These are phyloP conservation scores for Seriola rivoliana DNA, from an alignment of 2,113 vertebrate species.

Conservation along the genomic window DNA sequence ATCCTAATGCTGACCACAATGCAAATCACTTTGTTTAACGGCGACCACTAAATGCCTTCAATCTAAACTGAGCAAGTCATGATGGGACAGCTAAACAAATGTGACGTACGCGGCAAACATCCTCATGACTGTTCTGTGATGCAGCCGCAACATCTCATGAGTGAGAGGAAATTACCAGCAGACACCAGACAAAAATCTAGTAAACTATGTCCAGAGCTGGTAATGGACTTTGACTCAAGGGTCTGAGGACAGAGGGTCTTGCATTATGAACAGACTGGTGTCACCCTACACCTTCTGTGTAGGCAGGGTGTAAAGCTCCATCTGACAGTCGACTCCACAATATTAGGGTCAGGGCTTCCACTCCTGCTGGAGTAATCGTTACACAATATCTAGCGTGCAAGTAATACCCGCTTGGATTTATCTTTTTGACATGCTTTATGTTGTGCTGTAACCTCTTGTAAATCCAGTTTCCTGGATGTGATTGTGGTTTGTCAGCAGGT, in stretches of 20 bases:
- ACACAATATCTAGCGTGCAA: no score
- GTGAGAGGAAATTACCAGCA: constrained; percentile 59
- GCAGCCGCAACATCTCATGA: constrained; percentile 43
- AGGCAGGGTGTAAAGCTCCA: neutral
- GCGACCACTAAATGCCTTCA: neutral
- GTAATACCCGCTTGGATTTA: neutral
- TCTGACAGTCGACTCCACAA: neutral
- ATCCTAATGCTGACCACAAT: neutral
- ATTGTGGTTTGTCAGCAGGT: neutral
- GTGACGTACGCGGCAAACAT: constrained; percentile 47
- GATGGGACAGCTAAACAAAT: constrained; percentile 32
- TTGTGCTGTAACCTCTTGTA: neutral
- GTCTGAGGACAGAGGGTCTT: neutral
- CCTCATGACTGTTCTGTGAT: constrained; percentile 16
- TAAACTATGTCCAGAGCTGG: neutral
- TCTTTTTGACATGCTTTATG: neutral
- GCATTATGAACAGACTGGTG: neutral
- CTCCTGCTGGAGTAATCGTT: neutral
- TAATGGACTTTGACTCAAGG: constrained; percentile 13
- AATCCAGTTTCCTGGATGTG: neutral
- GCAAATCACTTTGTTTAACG: neutral
- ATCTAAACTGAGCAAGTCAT: constrained; percentile 37
- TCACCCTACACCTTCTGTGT: neutral
- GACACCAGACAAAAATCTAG: constrained; percentile 21
- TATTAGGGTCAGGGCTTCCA: neutral